Evolutionary conservation across 2,113 vertebrate species (phyloP), one percentile per base, ranked within the genome.

Genomic region (Labrus mixtus): DNA sequence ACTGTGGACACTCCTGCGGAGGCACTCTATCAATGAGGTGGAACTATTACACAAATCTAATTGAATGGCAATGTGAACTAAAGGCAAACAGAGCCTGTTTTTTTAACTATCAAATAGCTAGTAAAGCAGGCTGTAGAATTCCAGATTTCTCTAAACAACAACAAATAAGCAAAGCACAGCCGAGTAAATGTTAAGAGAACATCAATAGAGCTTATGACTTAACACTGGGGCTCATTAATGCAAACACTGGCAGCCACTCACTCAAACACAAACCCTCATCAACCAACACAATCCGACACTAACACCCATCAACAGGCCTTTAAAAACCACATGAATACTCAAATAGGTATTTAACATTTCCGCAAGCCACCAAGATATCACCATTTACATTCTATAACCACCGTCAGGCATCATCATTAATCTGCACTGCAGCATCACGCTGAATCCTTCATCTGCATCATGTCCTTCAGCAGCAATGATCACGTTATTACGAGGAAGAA

Each of bases 361-460:
- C 51, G 69, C 1, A 43, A 45, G 59, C 54, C 58, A 57, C 65
- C 36, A 36, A 66, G 74, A 81, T 79, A 76, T 78, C 76, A 56
- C 46, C 68, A 82, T 83, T 80, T 81, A 64, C 71, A 81, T 88
- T 67, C 78, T 64, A 36, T 59, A 82, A 73, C 61, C 45, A 62
- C 41, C 8, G 65, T 68, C 39, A 77, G 59, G 78, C 77, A 78
- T 60, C 70, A 70, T 56, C 80, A 81, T 85, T 74, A 76, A 85
- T 90, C 75, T 76, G 81, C 39, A 15, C 39, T 59, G 5, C 60
- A 2, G 20, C 70, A 57, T 41, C 70, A 60, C 19, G 25, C n/a
- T 0, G 10, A 16, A 43, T 54, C 68, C 51, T 45, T 62, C 43
- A 16, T 50, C 84, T 36, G 73, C 68, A 43, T 70, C 51, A 17